Conservation (phyloP, 2,888 invertebrate genomes). For the Eilema griseolum region DNA sequence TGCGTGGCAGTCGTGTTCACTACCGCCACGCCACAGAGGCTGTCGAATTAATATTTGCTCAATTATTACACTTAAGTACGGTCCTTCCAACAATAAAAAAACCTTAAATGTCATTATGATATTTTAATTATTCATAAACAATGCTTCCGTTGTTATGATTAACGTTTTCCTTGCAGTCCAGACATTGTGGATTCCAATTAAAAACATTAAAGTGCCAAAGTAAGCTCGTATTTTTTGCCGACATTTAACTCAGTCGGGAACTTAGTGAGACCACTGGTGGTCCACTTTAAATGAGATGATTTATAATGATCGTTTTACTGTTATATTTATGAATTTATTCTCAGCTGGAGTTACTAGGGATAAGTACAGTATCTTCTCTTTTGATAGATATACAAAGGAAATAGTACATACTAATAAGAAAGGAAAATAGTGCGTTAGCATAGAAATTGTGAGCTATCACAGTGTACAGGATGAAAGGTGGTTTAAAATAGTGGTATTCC, state of each 20-base stretch:
- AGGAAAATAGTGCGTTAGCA: too few species aligned
- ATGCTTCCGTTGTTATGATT: not conserved
- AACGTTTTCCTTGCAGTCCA: slow-evolving; percentile 5
- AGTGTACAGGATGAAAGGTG: too few species aligned
- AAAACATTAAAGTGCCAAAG: not conserved
- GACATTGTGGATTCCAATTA: slow-evolving; percentile 4
- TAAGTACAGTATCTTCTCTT: not conserved
- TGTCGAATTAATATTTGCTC: too few species aligned
- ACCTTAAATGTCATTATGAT: too few species aligned
- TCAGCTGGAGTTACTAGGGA: not conserved
- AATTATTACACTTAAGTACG: too few species aligned
- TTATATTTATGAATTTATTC: not conserved
- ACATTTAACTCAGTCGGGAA: not conserved
- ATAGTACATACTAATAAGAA: too few species aligned
- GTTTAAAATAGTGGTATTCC: too few species aligned
- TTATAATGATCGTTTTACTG: not conserved
- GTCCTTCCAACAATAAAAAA: too few species aligned
- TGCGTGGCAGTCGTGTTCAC: too few species aligned
- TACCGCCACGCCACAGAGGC: too few species aligned
- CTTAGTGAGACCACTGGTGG: not conserved
- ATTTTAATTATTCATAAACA: slow-evolving; percentile 3
- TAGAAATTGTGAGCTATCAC: too few species aligned
- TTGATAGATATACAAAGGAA: too few species aligned
- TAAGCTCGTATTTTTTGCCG: not conserved
- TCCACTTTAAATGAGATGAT: not conserved